A percentile compares a stretch with the other conserved stretches of the same genome.
Conservation (phyloP, 2,113 vertebrate species). For the Lamprologus callipterus region DNA sequence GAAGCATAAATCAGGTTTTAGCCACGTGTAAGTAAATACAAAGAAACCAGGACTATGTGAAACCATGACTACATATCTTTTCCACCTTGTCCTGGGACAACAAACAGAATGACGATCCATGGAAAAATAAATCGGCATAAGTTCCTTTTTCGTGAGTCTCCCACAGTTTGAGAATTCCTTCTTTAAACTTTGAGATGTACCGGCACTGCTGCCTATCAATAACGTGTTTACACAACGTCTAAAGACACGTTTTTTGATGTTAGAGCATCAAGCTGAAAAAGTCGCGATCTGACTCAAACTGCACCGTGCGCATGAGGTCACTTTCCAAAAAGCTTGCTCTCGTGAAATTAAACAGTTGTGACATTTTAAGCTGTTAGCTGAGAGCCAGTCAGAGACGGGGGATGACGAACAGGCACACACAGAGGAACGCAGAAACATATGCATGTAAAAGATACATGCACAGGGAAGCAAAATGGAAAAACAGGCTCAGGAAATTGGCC, state of each 20-base stretch:
- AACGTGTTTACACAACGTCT: neutral
- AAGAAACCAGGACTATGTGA: neutral
- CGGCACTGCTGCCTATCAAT: neutral
- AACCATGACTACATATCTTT: neutral
- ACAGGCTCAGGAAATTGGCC: conserved; percentile 42
- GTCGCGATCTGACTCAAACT: neutral
- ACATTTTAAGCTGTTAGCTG: conserved; percentile 32
- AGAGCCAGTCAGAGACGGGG: conserved; percentile 8
- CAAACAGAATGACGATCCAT: neutral
- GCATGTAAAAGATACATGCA: conserved; percentile 42
- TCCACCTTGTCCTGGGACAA: neutral
- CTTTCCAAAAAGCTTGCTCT: neutral
- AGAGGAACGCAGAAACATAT: conserved; percentile 15
- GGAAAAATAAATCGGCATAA: neutral
- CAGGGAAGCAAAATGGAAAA: conserved; percentile 41
- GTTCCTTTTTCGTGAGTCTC: neutral
- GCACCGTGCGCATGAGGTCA: neutral
- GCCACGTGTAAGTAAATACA: neutral
- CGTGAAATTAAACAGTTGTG: conserved; percentile 43
- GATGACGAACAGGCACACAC: conserved; percentile 14
- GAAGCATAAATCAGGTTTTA: neutral
- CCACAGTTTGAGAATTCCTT: neutral
- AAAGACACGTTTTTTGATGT: neutral
- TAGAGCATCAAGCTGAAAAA: neutral
- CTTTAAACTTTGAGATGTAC: neutral